Conservation (phyloP, 2,113 vertebrate species). For the Xenopus laevis region DNA sequence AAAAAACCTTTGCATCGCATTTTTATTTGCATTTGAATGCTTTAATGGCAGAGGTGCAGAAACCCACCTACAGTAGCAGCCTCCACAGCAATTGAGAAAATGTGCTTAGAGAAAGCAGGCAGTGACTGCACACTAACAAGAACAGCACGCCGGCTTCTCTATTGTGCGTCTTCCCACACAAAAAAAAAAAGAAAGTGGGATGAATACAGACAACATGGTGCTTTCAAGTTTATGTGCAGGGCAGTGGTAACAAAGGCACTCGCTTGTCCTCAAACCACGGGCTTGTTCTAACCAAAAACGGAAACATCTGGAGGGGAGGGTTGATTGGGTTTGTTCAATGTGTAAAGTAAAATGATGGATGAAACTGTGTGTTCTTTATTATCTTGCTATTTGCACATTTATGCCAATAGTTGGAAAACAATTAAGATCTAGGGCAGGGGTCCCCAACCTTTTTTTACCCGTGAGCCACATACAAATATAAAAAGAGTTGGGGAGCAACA, state of each 20-base stretch:
- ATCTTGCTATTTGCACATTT: too few relatives aligned
- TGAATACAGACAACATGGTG: conserved; percentile 1
- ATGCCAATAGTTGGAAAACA: too few relatives aligned
- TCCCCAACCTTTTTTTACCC: too few relatives aligned
- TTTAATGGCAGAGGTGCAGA: conserved; percentile 23
- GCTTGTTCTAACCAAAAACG: background rate
- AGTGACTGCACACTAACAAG: conserved; percentile 7
- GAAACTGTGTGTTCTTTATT: too few relatives aligned
- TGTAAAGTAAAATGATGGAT: too few relatives aligned
- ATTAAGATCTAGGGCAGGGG: too few relatives aligned
- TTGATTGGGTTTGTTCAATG: background rate
- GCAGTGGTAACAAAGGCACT: conserved; percentile 10
- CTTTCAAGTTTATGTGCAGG: conserved; percentile 34
- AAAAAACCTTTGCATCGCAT: background rate
- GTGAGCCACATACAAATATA: too few relatives aligned
- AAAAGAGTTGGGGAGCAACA: too few relatives aligned
- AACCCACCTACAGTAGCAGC: conserved; percentile 9
- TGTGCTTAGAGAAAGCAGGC: conserved; percentile 5
- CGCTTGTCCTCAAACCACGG: background rate
- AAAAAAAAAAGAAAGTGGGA: background rate
- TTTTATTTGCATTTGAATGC: conserved; percentile 19
- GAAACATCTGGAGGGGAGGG: background rate
- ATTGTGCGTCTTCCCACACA: background rate
- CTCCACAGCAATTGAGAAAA: conserved; percentile 22
- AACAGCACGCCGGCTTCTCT: conserved; percentile 1